A percentile compares a stretch with the other conserved stretches of the same genome.
phyloP scores from a whole-genome alignment of 1,140 invertebrate genomes.

The Trigoniulus corallinus region DNA sequence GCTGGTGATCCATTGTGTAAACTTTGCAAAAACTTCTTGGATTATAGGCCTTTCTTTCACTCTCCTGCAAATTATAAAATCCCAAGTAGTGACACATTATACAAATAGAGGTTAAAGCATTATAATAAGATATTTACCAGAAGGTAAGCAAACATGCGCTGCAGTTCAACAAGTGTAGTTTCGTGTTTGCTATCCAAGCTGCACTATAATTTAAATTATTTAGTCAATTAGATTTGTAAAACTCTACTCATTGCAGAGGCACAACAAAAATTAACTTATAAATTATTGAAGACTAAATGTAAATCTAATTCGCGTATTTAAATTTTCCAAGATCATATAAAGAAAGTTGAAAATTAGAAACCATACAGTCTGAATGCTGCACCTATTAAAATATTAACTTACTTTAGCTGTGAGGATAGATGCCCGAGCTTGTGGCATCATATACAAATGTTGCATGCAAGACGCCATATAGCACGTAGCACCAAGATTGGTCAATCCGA shows the following conservation, averaged over 20 bases:
- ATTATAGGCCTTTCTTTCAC: slow-evolving; percentile 87
- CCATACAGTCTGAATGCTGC: slow-evolving; percentile 1
- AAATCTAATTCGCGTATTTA: neutral
- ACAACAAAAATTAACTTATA: neutral
- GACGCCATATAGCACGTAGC: slow-evolving; percentile 96
- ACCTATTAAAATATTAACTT: slow-evolving; percentile 11
- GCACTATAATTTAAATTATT: slow-evolving; percentile 26
- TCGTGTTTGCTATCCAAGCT: slow-evolving; percentile 54
- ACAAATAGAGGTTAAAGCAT: neutral
- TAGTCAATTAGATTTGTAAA: neutral
- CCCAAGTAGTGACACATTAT: neutral
- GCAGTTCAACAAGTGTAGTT: slow-evolving; percentile 63
- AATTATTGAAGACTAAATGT: neutral
- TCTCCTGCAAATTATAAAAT: slow-evolving; percentile 41
- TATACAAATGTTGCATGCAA: slow-evolving; percentile 89
- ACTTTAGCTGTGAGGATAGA: slow-evolving; percentile 50
- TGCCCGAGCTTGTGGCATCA: slow-evolving; percentile 79
- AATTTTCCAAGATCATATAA: neutral
- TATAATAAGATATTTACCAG: slow-evolving; percentile 33
- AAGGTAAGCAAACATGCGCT: slow-evolving; percentile 89
- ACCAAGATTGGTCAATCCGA: slow-evolving; percentile 82
- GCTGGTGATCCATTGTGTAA: slow-evolving; percentile 92
- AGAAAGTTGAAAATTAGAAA: neutral
- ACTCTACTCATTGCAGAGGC: too few relatives aligned
- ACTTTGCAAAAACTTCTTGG: slow-evolving; percentile 88